Evolutionary conservation across 2,797 vertebrate species (phyloP).

Genomic region (Spondyliosoma cantharus): DNA sequence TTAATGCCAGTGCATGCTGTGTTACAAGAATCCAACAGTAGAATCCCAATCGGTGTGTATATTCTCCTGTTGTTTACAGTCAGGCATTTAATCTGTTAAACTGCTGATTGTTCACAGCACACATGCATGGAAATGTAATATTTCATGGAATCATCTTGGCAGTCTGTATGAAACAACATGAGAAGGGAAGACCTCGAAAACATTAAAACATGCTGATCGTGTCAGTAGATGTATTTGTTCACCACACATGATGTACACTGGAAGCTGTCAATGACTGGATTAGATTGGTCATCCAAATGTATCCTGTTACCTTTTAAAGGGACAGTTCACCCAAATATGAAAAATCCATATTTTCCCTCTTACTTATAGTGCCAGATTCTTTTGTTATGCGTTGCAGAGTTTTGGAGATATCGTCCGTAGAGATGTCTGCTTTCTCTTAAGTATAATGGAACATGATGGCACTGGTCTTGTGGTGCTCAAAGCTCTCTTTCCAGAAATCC

Average conservation of each 20-base stretch:
- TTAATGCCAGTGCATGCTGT: constrained; percentile 58
- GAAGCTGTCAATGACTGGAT: constrained; percentile 29
- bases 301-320: neutral
- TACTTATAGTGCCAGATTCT: too few species aligned
- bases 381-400: too few species aligned
- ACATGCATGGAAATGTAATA: constrained; percentile 61
- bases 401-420: too few species aligned
- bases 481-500: too few species aligned
- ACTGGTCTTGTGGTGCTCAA: too few species aligned
- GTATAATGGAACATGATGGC: too few species aligned
- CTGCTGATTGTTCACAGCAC: constrained; percentile 58
- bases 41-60: constrained; percentile 48
- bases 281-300: constrained; percentile 14
- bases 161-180: constrained; percentile 52
- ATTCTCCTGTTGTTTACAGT: constrained; percentile 61
- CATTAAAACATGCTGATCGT: constrained; percentile 42
- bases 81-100: constrained; percentile 30
- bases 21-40: constrained; percentile 42
- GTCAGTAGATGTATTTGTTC: constrained; percentile 41
- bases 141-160: constrained; percentile 35
- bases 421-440: too few species aligned
- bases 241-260: constrained; percentile 26
- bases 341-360: too few species aligned
- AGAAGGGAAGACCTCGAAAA: constrained; percentile 39
- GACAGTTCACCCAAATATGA: too few species aligned